Base-by-base conservation (phyloP, 2,797 vertebrate genomes). In the Nannoperca australis region DNA sequence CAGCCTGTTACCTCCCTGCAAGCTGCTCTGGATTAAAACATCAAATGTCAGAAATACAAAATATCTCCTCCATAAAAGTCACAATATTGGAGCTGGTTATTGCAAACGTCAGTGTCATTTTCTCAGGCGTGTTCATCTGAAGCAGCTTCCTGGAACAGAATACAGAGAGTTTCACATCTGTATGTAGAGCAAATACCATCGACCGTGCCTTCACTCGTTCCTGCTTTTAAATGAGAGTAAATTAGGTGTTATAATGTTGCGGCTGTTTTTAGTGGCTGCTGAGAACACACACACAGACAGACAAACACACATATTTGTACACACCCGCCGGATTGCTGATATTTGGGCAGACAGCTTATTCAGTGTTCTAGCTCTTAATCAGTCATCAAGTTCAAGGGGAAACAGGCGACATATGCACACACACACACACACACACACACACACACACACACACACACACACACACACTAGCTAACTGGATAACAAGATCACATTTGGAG, bases 211-310 rank as follows among this genome's bases (percentile, higher is more conserved):
- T 82, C 66, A 51, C 82, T 77, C 72, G 2, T 30, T 81, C 58
- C 78, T 67, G 76, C 74, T 55, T 73, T 56, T 85, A 90, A 91
- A 89, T 76, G 53, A 83, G 80, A 83, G 70, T 76, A 83, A 86
- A 92, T 91, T 74, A 92, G 90, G 86, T 91, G 89, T 88, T 79
- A 86, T 65, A 81, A 87, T 87, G 75, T 83, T 78, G 72, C 10
- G 68, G 75, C 63, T 84, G 81, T 77, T 89, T 87, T 82, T 75
- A 81, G 71, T 74, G 83, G 85, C 85, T 82, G 83, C 73, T 67
- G 78, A 82, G 44, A 70, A 79, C 72, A 47, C 61, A 70, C 70
- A 68, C 58, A 49, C 82, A 65, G 11, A 78, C 54, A 51, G 18
- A 69, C 42, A 58, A 9, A 13, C 51, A 59, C 58, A 64, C 73